Conservation (phyloP, 1,140 invertebrate species). For the Cryptotermes secundus region DNA sequence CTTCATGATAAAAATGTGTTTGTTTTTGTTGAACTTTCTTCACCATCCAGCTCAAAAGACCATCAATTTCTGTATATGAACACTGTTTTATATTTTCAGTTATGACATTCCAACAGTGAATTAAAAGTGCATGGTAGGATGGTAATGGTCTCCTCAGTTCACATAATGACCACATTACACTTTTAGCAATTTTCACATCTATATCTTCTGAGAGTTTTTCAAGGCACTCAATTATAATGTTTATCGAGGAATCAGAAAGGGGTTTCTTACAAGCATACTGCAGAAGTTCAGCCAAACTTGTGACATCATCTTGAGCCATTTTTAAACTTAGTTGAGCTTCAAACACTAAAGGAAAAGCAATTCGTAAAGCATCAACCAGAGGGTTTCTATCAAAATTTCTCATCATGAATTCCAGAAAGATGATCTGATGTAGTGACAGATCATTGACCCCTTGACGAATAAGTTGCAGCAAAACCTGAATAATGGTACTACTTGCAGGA, state of each 20-base stretch:
- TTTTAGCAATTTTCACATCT: conserved; percentile 36
- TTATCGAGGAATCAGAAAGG: conserved; percentile 49
- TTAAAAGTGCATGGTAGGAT: conserved; percentile 49
- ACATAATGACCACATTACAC: conserved; percentile 36
- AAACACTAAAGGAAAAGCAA: conserved; percentile 63
- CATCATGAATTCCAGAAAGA: conserved; percentile 59
- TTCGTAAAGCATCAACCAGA: conserved; percentile 57
- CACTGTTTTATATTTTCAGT: conserved; percentile 48
- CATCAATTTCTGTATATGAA: conserved; percentile 50
- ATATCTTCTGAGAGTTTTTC: conserved; percentile 33
- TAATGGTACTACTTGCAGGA: conserved; percentile 53
- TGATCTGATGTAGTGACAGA: conserved; percentile 58
- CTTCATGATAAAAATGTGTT: conserved; percentile 58
- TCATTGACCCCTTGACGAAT: conserved; percentile 59
- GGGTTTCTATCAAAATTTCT: conserved; percentile 49
- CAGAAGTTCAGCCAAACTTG: conserved; percentile 52
- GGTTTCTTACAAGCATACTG: conserved; percentile 51
- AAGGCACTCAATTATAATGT: conserved; percentile 36
- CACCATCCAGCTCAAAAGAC: conserved; percentile 49
- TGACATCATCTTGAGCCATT: conserved; percentile 53
- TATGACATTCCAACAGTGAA: conserved; percentile 50
- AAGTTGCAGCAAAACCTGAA: conserved; percentile 61
- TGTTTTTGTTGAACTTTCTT: conserved; percentile 47
- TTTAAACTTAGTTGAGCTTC: conserved; percentile 56
- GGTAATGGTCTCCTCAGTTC: conserved; percentile 40